Evolutionary conservation across 2,797 vertebrate species (phyloP).

Genomic region (Megaceryle alcyon): DNA sequence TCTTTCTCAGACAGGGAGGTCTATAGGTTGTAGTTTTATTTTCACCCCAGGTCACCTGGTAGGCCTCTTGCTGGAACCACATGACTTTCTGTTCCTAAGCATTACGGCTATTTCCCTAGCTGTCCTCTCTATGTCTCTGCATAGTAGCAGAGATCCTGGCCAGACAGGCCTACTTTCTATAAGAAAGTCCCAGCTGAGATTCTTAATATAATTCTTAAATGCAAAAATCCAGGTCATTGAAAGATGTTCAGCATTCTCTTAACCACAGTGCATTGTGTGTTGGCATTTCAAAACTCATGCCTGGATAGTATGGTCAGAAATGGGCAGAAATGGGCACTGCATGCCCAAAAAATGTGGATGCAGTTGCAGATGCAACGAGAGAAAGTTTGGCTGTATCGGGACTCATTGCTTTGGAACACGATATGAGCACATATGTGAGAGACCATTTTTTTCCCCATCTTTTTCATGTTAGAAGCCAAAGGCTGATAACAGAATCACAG

Average conservation of each 20-base stretch:
- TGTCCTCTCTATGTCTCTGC: neutral
- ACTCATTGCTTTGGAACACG: neutral
- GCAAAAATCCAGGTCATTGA: neutral
- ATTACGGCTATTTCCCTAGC: neutral
- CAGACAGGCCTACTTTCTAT: neutral
- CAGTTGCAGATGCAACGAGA: neutral
- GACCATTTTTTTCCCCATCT: fast-evolving
- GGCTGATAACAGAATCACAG: neutral
- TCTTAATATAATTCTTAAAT: neutral
- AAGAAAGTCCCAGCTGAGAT: neutral
- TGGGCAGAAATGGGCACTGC: neutral
- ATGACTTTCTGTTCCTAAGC: neutral
- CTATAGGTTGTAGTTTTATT: neutral
- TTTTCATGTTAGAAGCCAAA: neutral
- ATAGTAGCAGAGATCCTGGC: neutral
- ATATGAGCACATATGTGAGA: neutral
- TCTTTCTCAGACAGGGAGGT: neutral
- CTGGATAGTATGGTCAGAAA: neutral
- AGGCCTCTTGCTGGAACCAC: neutral
- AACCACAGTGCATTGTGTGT: neutral
- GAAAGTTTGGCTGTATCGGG: neutral
- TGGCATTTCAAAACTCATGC: neutral
- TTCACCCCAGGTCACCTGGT: neutral
- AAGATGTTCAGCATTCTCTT: neutral
- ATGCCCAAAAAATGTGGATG: neutral